phyloP scores from a whole-genome alignment of 92 coral and sea anemone species.

The Micromussa lordhowensis region DNA sequence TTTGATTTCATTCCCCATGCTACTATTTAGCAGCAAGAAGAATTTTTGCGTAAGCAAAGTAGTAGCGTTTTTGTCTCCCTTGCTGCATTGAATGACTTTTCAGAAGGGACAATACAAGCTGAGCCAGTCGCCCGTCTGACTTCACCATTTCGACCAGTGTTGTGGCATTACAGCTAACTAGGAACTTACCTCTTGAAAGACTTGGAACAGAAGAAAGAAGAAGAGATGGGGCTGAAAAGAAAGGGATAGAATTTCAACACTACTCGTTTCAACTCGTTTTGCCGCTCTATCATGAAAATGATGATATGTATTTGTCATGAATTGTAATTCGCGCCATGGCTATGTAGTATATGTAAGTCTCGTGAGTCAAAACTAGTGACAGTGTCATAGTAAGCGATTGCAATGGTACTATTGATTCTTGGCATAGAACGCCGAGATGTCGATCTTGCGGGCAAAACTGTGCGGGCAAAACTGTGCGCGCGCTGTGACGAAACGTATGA shows the following conservation, averaged over 20 bases:
- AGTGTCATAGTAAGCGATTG: neutral
- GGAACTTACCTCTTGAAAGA: conserved; percentile 31
- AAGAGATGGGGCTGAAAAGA: conserved; percentile 13
- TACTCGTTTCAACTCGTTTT: too few species aligned
- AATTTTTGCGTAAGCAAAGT: neutral
- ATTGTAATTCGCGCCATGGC: neutral
- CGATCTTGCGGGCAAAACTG: neutral
- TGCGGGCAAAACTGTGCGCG: neutral
- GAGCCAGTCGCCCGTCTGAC: neutral
- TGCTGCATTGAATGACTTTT: neutral
- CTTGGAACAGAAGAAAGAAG: conserved; percentile 51
- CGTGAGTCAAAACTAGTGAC: neutral
- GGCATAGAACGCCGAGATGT: neutral
- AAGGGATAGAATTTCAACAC: neutral
- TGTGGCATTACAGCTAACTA: neutral
- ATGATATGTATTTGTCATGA: neutral
- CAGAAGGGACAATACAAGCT: neutral
- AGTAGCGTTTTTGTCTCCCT: neutral
- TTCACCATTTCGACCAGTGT: neutral
- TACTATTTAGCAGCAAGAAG: neutral
- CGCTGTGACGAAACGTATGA: neutral
- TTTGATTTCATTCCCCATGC: too few species aligned
- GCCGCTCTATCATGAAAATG: neutral
- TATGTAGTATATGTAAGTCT: too few species aligned
- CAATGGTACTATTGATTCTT: neutral